These are phyloP conservation scores for Lateolabrax maculatus DNA, from an alignment of 2,797 vertebrate species.

Conservation along the genomic window DNA sequence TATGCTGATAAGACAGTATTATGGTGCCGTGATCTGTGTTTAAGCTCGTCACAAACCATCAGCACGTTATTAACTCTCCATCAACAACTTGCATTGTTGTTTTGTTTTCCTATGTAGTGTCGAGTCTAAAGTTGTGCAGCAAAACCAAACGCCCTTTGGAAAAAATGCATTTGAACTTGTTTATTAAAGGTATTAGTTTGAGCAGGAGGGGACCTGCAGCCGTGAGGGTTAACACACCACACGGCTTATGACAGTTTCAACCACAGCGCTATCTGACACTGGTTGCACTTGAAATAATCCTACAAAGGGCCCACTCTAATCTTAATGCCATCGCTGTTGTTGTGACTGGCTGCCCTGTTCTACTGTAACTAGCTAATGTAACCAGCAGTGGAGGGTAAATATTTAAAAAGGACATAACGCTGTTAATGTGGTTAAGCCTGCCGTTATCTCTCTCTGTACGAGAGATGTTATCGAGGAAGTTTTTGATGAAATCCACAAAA, in stretches of 20 bases:
- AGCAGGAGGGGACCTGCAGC: conserved; percentile 2
- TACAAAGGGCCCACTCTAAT: conserved; percentile 17
- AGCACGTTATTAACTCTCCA: no score
- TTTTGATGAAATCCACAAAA: conserved; percentile 24
- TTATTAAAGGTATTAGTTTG: conserved; percentile 28
- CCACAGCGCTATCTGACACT: conserved; percentile 23
- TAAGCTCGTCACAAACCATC: no score
- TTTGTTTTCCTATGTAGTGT: neutral
- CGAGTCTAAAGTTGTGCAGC: neutral
- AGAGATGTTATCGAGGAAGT: no score
- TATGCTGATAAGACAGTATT: neutral
- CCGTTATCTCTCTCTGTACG: conserved; percentile 15
- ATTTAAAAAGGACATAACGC: conserved; percentile 24
- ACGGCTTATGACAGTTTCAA: conserved; percentile 48
- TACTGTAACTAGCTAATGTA: conserved; percentile 28
- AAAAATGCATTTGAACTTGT: conserved; percentile 5
- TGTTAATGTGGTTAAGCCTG: conserved; percentile 21
- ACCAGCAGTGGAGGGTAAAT: conserved; percentile 18
- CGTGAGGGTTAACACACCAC: conserved; percentile 40
- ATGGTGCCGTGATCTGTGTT: no score
- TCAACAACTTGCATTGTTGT: neutral
- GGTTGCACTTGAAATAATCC: conserved; percentile 38
- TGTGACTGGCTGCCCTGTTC: conserved; percentile 15
- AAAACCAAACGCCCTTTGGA: neutral
- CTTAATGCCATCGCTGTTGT: conserved; percentile 22